Base-by-base conservation (phyloP, 2,797 vertebrate species). In the Podargus strigoides region DNA sequence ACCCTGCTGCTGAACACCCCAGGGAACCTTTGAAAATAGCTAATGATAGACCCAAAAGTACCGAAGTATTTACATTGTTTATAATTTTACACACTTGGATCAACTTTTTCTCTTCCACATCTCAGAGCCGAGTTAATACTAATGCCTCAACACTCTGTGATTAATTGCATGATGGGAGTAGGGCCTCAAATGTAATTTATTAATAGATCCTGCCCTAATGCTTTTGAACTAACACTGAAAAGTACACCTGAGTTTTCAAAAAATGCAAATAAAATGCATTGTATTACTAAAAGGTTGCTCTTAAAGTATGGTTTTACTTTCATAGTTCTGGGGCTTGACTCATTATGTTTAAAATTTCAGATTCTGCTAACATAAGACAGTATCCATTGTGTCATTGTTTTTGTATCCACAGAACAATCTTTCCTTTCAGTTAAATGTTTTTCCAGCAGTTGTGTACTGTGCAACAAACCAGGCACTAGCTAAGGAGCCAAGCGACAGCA, bases 1-100 rank as follows among this genome's bases (percentile, higher is more conserved):
- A 3, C 46, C 21, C 5, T 0, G 0, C 47, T 67, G 46, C 34
- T 30, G 22, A 16, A 10, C 6, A 2, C 15, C 30, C 58, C 6
- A n/a, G 2, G 28, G 18, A 42, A 37, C 2, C 0, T 9, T 37
- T 44, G n/a, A 41, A 68, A 8, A 36, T 18, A 42, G 16, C 10
- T n/a, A 32, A 6, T 17, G 11, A 46, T 10, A 53, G 22, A 68
- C 6, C 2, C 21, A 52, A n/a, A 41, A 39, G 12, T 22, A 34
- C 8, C 24, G 8, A n/a, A 7, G 4, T 37, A 23, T 59, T 75
- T 62, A 46, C 9, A 3, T 4, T 36, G 1, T 6, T 55, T 70
- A 74, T 21, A 70, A 5, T 81, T 47, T 66, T 15, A 14, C 21
- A 53, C 18, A 14, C 17, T 34, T 32, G 39, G 21, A 37, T 3